Evolutionary conservation across 1,140 invertebrate genomes (phyloP).

Genomic region (Drosophila nigromelanica): DNA sequence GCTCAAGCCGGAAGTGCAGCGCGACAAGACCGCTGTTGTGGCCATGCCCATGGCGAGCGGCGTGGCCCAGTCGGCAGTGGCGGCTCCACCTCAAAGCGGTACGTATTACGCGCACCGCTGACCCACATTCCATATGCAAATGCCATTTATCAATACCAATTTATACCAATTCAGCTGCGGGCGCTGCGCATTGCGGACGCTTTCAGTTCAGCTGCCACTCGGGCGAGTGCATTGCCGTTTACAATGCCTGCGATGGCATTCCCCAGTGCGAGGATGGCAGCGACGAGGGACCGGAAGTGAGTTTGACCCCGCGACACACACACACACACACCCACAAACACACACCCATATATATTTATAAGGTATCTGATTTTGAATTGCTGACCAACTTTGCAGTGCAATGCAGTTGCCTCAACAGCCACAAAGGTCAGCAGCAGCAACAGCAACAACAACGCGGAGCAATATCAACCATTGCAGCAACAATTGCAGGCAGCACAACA

Average conservation of each 20-base stretch:
- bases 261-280: constrained; percentile 96
- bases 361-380: constrained; percentile 20
- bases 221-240: constrained; percentile 96
- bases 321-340: not conserved
- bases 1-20: constrained; percentile 65
- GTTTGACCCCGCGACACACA: constrained; percentile 20
- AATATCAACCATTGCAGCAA: constrained; percentile 55
- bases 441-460: constrained; percentile 50
- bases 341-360: not conserved
- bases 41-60: constrained; percentile 25
- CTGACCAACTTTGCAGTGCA: constrained; percentile 61
- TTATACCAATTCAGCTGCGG: constrained; percentile 44
- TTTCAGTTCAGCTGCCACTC: constrained; percentile 95
- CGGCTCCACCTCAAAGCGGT: constrained; percentile 54
- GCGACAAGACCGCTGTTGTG: constrained; percentile 54
- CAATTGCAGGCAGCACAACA: constrained; percentile 29
- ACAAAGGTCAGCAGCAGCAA: constrained; percentile 43
- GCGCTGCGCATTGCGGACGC: constrained; percentile 86
- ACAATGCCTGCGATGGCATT: constrained; percentile 97
- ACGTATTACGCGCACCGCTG: constrained; percentile 1
- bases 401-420: constrained; percentile 49
- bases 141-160: constrained; percentile 11
- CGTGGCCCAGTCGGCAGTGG: constrained; percentile 19
- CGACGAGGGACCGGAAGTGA: constrained; percentile 92
- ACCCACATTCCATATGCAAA: constrained; percentile 36